These are phyloP conservation scores for Myripristis murdjan DNA, from an alignment of 2,797 vertebrate genomes.

Conservation along the genomic window DNA sequence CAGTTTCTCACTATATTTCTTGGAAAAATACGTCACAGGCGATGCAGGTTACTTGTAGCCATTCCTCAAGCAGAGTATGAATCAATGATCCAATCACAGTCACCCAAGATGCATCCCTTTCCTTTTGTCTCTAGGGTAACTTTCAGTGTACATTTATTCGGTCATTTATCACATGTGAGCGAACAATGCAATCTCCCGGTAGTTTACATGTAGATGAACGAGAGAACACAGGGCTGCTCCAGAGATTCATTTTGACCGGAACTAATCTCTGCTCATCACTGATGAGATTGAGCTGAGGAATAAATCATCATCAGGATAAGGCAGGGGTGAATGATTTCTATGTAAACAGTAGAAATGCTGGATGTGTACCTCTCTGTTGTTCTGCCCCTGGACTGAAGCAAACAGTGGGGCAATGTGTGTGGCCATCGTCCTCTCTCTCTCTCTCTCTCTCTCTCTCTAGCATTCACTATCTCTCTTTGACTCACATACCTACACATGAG, in stretches of 20 bases:
- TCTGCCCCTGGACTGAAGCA: slow-evolving; percentile 21
- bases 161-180: slow-evolving; percentile 33
- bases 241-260: slow-evolving; percentile 28
- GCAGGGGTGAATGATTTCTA: slow-evolving; percentile 27
- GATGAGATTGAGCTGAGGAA: slow-evolving; percentile 24
- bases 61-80: slow-evolving; percentile 41
- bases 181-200: slow-evolving; percentile 8
- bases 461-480: slow-evolving; percentile 16
- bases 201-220: slow-evolving; percentile 34
- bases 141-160: slow-evolving; percentile 25
- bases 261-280: slow-evolving; percentile 35
- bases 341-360: slow-evolving; percentile 33
- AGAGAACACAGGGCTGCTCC: slow-evolving; percentile 13
- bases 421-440: slow-evolving; percentile 21
- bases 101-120: slow-evolving; percentile 26
- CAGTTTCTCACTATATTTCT: slow-evolving; percentile 11
- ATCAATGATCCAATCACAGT: slow-evolving; percentile 46
- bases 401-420: slow-evolving; percentile 34
- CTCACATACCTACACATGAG: not conserved
- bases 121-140: slow-evolving; percentile 25
- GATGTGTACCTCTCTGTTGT: slow-evolving; percentile 4
- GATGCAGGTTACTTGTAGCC: slow-evolving; percentile 38
- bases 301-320: slow-evolving; percentile 22
- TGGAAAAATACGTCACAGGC: slow-evolving; percentile 15
- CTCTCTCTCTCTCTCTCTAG: slow-evolving; percentile 19